These are phyloP conservation scores for Phataginus tetradactyla DNA, from an alignment of 2,797 vertebrate species.

Conservation along the genomic window DNA sequence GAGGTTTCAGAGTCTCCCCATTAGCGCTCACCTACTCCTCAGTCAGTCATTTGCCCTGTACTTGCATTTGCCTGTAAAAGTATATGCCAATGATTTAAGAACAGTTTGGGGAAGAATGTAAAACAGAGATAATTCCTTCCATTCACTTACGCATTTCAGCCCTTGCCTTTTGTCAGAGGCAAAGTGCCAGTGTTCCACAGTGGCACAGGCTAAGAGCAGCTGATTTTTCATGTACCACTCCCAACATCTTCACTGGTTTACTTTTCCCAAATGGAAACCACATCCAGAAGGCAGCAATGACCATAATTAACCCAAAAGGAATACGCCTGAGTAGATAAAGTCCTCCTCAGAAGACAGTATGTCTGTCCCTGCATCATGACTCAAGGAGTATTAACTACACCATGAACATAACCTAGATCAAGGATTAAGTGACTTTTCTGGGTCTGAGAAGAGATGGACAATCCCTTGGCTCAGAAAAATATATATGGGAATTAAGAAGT, in stretches of 20 bases:
- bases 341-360: background rate
- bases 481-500: background rate
- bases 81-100: background rate
- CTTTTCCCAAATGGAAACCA: background rate
- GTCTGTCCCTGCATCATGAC: background rate
- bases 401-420: background rate
- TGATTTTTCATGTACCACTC: background rate
- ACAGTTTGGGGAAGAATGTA: background rate
- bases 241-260: background rate
- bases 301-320: constrained; percentile 12
- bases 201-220: background rate
- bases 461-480: background rate
- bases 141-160: background rate
- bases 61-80: background rate
- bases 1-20: background rate
- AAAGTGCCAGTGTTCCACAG: background rate
- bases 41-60: background rate
- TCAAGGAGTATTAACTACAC: background rate
- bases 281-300: background rate
- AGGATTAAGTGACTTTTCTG: background rate
- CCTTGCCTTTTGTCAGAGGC: background rate
- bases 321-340: background rate
- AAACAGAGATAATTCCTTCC: background rate
- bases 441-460: background rate
- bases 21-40: background rate